Percentiles rank a stretch among this genome's conserved stretches.
Evolutionary conservation across 2,888 invertebrate genomes (phyloP).

Genomic region (Idaea biselata): DNA sequence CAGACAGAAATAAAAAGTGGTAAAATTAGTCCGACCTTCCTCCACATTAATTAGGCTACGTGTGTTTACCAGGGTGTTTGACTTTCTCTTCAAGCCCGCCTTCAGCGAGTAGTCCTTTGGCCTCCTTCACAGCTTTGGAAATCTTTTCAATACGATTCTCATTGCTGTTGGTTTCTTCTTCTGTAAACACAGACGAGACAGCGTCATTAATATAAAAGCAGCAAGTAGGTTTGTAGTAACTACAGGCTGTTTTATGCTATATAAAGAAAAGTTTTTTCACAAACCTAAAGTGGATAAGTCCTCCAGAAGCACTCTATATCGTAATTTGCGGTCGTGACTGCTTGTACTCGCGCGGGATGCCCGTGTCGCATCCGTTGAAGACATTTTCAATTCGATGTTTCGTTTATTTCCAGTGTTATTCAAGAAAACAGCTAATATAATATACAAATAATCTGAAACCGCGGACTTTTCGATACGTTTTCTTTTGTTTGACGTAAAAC

Average conservation of each 20-base stretch:
- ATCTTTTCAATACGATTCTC: slow-evolving; percentile 57
- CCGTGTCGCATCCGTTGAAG: slow-evolving; percentile 32
- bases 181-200: slow-evolving; percentile 29
- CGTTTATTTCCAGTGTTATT: neutral
- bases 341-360: slow-evolving; percentile 35
- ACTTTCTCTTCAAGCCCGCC: slow-evolving; percentile 57
- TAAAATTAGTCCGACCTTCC: too few relatives aligned
- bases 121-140: slow-evolving; percentile 47
- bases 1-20: too few relatives aligned
- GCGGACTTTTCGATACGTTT: neutral
- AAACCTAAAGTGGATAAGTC: slow-evolving; percentile 52
- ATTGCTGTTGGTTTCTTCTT: slow-evolving; percentile 48
- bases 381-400: slow-evolving; percentile 21
- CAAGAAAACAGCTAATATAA: neutral
- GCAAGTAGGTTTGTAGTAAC: too few relatives aligned
- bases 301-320: slow-evolving; percentile 51
- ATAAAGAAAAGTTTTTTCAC: slow-evolving; percentile 8
- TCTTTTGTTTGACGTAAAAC: too few relatives aligned
- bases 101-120: slow-evolving; percentile 46
- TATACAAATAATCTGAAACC: neutral
- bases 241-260: too few relatives aligned
- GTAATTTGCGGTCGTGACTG: slow-evolving; percentile 54
- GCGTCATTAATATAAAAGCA: too few relatives aligned
- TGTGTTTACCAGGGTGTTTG: slow-evolving; percentile 38
- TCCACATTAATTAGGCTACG: too few relatives aligned